Base-by-base conservation (phyloP, 37 sponge, comb jelly and placozoan species). In the Crambe crambe region DNA sequence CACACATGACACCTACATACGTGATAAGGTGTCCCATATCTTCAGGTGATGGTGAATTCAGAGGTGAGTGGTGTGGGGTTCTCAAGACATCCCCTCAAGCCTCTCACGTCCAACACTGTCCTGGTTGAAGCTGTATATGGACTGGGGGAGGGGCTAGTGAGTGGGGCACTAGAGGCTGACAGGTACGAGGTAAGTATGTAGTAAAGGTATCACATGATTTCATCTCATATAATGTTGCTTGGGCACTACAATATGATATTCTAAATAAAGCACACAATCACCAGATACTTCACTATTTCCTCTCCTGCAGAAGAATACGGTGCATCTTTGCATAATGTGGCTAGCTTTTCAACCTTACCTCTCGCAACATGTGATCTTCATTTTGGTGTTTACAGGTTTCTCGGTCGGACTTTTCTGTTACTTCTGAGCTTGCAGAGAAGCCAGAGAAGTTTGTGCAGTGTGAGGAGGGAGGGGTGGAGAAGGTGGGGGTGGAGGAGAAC, bases 41-140 rank as follows among this genome's bases (percentile, higher is more conserved):
- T 1, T 38, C 79, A 93, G 95, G 88, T 94, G 78, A 94, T 94
- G 95, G 88, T 94, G 54, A 75, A 87, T 68, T 90, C 88, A 0
- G 88, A 74, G 9, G 73, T 77, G 54, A 94, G 95, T 81, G 95
- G 95, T 0, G 95, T 94, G 35, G 91, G 83, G 4, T 94, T 94
- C 74, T 94, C 95, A 0, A 80, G 95, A 1, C 95, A 94, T 76
- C 95, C 95, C 12, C 85, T 94, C 43, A 87, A 80, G 64, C 95
- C 95, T 10, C 36, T 94, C 39, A 77, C 95, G 15, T 39, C 77
- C 2, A 51, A 83, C 47, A 37, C 63, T 56, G 87, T 86, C 4
- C 84, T 86, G 60, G 80, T 94, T 20, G 95, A 94, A 74, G 87
- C 95, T 15, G 95, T 94, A 44, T 90, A 86, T 72, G 95, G 95